Conservation (phyloP, 1,140 invertebrate species). For the Brachionus asplanchnoidis region DNA sequence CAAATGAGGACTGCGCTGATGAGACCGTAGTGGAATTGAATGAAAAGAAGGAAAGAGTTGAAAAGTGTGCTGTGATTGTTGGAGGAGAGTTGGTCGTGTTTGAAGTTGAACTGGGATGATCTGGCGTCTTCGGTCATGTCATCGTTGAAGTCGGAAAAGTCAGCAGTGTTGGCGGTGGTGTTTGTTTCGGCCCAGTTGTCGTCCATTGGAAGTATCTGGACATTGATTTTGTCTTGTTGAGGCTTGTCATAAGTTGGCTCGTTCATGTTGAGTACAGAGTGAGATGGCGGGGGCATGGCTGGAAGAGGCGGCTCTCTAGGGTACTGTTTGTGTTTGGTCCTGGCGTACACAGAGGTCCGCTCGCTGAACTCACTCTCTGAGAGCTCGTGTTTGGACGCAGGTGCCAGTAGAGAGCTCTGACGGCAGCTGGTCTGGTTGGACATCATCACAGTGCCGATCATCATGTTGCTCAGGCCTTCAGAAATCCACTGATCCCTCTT, state of each 20-base stretch:
- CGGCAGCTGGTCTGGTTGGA: not conserved
- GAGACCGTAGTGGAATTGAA: not conserved
- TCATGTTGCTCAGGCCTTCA: not conserved
- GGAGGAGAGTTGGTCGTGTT: not conserved
- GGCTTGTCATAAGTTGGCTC: constrained; percentile 13
- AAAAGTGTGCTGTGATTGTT: not conserved
- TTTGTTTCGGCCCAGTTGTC: constrained; percentile 41
- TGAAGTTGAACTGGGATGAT: constrained; percentile 14
- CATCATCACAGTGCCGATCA: constrained; percentile 19
- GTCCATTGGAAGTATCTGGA: constrained; percentile 36
- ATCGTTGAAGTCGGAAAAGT: constrained; percentile 31
- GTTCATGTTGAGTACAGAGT: not conserved
- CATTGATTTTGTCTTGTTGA: not conserved
- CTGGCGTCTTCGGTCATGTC: constrained; percentile 34
- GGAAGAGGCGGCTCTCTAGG: not conserved
- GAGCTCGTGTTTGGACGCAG: not conserved
- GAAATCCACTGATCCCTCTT: not conserved
- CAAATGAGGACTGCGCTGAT: not conserved
- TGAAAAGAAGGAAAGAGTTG: not conserved
- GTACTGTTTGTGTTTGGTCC: not conserved
- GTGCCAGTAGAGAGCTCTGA: not conserved
- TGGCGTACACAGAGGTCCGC: not conserved
- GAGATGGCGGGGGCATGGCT: not conserved
- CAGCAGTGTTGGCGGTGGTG: not conserved
- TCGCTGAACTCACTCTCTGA: not conserved